phyloP scores from a whole-genome alignment of 2,888 invertebrate species.

The Zaprionus obscuricornis region DNA sequence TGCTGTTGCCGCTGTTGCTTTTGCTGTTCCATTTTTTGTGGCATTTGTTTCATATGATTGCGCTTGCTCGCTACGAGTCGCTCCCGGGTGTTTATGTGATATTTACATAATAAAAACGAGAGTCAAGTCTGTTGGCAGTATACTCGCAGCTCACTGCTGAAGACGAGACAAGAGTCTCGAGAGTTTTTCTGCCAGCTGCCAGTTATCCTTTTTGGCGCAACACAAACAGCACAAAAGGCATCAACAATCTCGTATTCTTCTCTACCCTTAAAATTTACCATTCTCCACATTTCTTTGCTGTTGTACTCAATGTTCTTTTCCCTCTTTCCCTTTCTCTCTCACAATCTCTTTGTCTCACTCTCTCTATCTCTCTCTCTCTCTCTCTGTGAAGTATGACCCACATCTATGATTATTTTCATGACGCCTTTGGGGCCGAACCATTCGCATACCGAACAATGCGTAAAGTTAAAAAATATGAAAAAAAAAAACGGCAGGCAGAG shows the following conservation, averaged over 20 bases:
- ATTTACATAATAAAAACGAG: conserved; percentile 81
- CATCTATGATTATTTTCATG: conserved; percentile 80
- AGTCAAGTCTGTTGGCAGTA: conserved; percentile 50
- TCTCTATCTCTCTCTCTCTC: neutral
- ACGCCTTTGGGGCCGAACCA: conserved; percentile 69
- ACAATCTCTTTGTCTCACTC: too few relatives aligned
- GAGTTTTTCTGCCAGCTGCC: conserved; percentile 51
- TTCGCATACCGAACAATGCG: conserved; percentile 52
- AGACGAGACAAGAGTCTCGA: conserved; percentile 26
- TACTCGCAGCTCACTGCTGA: neutral
- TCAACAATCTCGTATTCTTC: too few relatives aligned
- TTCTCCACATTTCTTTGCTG: too few relatives aligned
- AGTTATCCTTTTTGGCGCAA: conserved; percentile 57
- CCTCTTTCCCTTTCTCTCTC: too few relatives aligned
- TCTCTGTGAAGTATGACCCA: conserved; percentile 67
- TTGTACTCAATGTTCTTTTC: too few relatives aligned
- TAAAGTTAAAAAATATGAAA: conserved; percentile 67
- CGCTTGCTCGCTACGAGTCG: conserved; percentile 62
- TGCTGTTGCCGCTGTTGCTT: conserved; percentile 23
- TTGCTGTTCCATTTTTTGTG: conserved; percentile 48
- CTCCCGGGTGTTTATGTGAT: conserved; percentile 81
- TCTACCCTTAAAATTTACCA: too few relatives aligned
- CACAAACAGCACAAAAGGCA: conserved; percentile 53
- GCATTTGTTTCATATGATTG: conserved; percentile 69
- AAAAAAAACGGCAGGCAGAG: conserved; percentile 33